A percentile compares a stretch with the other conserved stretches of the same genome.
These are phyloP conservation scores for Dryas iulia DNA, from an alignment of 1,140 invertebrate species.

Conservation along the genomic window DNA sequence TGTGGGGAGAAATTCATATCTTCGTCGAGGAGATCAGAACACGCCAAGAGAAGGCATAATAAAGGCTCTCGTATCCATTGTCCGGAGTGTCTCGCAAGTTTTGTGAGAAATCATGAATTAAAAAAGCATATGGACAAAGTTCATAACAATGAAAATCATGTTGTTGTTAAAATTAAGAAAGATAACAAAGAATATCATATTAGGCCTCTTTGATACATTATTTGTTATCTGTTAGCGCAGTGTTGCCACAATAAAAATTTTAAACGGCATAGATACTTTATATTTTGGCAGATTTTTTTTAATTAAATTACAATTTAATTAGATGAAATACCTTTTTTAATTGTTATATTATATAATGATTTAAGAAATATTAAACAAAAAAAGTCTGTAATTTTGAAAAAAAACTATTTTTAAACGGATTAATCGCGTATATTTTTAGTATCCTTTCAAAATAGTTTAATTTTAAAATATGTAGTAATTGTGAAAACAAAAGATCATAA, in stretches of 20 bases:
- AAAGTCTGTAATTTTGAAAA: too few species aligned
- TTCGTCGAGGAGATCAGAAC: slow-evolving; percentile 63
- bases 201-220: background rate
- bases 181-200: background rate
- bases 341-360: too few species aligned
- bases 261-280: background rate
- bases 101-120: slow-evolving; percentile 57
- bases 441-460: too few species aligned
- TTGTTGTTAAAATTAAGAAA: slow-evolving; percentile 19
- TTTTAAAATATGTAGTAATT: too few species aligned
- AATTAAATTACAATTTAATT: too few species aligned
- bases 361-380: too few species aligned
- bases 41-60: slow-evolving; percentile 67
- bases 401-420: too few species aligned
- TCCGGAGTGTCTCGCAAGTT: slow-evolving; percentile 46
- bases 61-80: slow-evolving; percentile 55
- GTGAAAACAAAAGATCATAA: too few species aligned
- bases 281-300: background rate
- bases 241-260: background rate
- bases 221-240: background rate
- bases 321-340: too few species aligned
- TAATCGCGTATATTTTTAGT: too few species aligned
- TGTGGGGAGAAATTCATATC: slow-evolving; percentile 82
- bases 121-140: slow-evolving; percentile 58
- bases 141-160: slow-evolving; percentile 32